Evolutionary conservation across 2,888 invertebrate genomes (phyloP).

Genomic region (Zaprionus lineosus): DNA sequence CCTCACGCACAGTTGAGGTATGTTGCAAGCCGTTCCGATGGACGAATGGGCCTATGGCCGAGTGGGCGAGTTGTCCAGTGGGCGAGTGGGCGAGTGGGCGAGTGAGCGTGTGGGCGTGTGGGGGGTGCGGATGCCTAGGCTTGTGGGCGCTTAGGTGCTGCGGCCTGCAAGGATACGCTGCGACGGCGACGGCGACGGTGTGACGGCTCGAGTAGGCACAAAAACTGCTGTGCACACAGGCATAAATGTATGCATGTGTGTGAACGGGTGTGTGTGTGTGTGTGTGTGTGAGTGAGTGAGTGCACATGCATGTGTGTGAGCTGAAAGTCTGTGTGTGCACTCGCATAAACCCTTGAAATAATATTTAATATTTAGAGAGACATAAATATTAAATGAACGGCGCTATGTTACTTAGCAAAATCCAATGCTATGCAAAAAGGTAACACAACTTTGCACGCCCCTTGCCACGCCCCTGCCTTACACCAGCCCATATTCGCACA

Average conservation of each 20-base stretch:
- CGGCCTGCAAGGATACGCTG: background rate
- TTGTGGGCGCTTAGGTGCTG: too few relatives aligned
- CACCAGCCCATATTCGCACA: conserved; percentile 2
- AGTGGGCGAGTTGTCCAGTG: too few relatives aligned
- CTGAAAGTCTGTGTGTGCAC: conserved; percentile 32
- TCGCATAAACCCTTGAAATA: conserved; percentile 81
- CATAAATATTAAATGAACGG: conserved; percentile 83
- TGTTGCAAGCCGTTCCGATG: conserved; percentile 25
- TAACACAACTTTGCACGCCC: conserved; percentile 58
- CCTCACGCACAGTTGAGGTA: conserved; percentile 30
- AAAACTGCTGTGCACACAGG: conserved; percentile 43
- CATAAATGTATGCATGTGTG: background rate
- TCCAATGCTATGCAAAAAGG: conserved; percentile 81
- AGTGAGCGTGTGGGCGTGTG: too few relatives aligned
- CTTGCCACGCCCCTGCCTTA: background rate
- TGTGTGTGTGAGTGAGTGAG: too few relatives aligned
- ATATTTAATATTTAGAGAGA: conserved; percentile 84
- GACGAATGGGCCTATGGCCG: too few relatives aligned
- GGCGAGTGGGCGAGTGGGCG: too few relatives aligned
- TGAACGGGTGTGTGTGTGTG: conserved; percentile 15
- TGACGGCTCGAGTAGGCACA: conserved; percentile 14
- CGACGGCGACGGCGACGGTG: background rate
- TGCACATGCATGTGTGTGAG: conserved; percentile 9
- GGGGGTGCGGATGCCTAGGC: too few relatives aligned
- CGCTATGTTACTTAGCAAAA: conserved; percentile 82